Base-by-base conservation (phyloP, 2,888 invertebrate genomes). In the Drosophila neutralis region DNA sequence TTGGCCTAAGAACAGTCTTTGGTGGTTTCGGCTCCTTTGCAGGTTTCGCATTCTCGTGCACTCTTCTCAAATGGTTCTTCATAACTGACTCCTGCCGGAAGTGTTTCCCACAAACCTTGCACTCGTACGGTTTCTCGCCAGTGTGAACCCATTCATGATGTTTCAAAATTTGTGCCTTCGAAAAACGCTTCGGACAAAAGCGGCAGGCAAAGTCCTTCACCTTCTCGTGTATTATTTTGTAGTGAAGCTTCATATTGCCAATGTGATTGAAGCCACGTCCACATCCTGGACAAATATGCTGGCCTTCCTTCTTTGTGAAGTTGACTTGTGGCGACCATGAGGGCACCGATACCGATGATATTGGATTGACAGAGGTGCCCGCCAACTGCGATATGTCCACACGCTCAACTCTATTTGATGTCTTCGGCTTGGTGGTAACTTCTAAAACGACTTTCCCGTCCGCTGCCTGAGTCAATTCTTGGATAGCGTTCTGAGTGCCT, bases 141-240 rank as follows among this genome's bases (percentile, higher is more conserved):
- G 92, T 92, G 54, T 92, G 92, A 0, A 90, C 92, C 85, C 91
- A 91, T 72, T 92, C 92, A 49, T 92, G 92, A 71, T 92, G 91
- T 8, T 91, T 91, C 10, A 10, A 92, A 68, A 7, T 92, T 67
- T 92, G 92, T 5, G 91, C 89, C 64, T 92, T 92, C 6, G 91
- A 91, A 70, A 92, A 92, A 3, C 92, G 87, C 49, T 91, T 91
- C 8, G 92, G 91, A 59, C 92, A 92, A 61, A 87, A 91, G 27
- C 91, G 87, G 61, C 92, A 92, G 11, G 87, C 90, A 51, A 88
- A 92, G 49, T 92, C 91, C 65, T 92, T 92, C 4, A 92, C 90
- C 45, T 92, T 92, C 36, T 91, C 89, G 48, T 92, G 92, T 11
- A 92, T 91, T 27, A 91, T 91, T 60, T 91, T 91, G 51, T 89